phyloP scores from a whole-genome alignment of 2,113 vertebrate genomes.

The Bombycilla garrulus region DNA sequence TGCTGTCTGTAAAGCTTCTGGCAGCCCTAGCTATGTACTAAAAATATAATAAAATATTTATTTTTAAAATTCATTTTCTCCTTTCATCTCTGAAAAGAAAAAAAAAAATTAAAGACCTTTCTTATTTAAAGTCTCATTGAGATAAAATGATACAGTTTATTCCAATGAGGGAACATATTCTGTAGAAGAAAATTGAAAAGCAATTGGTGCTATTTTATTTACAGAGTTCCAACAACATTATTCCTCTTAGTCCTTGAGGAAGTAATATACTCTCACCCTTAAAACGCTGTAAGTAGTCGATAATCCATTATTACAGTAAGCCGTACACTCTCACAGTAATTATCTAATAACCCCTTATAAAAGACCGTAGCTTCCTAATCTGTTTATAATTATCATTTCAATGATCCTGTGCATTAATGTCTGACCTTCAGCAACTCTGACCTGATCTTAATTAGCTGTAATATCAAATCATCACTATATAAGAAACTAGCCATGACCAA shows the following conservation, averaged over 20 bases:
- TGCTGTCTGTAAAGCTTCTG: background rate
- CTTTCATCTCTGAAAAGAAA: background rate
- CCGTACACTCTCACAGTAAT: constrained; percentile 89
- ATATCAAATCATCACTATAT: constrained; percentile 95
- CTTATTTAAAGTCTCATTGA: background rate
- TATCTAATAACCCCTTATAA: constrained; percentile 94
- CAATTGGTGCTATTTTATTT: constrained; percentile 56
- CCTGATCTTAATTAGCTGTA: constrained; percentile 98
- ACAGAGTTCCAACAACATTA: constrained; percentile 54
- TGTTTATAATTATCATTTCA: constrained; percentile 99
- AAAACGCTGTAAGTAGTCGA: constrained; percentile 79
- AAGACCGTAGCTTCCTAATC: constrained; percentile 99
- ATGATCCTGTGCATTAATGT: constrained; percentile 96
- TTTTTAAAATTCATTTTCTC: background rate
- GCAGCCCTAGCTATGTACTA: background rate
- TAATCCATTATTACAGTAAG: constrained; percentile 94
- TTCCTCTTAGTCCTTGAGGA: constrained; percentile 79
- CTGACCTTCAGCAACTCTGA: constrained; percentile 99
- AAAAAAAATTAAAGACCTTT: background rate
- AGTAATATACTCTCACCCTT: constrained; percentile 77
- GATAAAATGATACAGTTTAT: constrained; percentile 18
- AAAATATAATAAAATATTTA: background rate
- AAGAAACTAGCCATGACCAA: constrained; percentile 99
- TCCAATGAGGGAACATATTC: background rate
- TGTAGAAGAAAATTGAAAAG: background rate